phyloP scores from a whole-genome alignment of 2,113 vertebrate genomes.

The Cynocephalus volans region DNA sequence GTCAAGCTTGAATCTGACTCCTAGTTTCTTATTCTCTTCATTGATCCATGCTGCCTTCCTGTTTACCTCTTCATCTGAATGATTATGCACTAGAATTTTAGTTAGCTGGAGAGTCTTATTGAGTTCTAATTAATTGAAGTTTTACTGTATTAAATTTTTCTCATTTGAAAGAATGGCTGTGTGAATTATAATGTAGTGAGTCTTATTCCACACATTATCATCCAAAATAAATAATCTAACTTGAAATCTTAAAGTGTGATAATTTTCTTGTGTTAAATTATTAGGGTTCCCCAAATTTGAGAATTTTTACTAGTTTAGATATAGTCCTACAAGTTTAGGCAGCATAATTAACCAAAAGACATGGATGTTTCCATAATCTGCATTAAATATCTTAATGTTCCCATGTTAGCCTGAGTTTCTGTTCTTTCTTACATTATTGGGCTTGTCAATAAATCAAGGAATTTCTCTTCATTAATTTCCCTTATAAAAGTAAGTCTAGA shows the following conservation, averaged over 20 bases:
- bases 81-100: background rate
- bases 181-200: slow-evolving; percentile 8
- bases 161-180: slow-evolving; percentile 36
- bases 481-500: slow-evolving; percentile 52
- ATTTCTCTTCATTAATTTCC: slow-evolving; percentile 35
- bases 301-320: slow-evolving; percentile 46
- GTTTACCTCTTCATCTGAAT: background rate
- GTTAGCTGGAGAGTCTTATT: slow-evolving; percentile 2
- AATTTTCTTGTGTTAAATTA: slow-evolving; percentile 53
- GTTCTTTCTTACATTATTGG: slow-evolving; percentile 56
- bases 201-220: slow-evolving; percentile 33
- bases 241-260: slow-evolving; percentile 54
- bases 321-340: slow-evolving; percentile 28
- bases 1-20: background rate
- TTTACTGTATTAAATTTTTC: slow-evolving; percentile 34
- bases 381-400: slow-evolving; percentile 55
- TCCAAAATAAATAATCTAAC: slow-evolving; percentile 52
- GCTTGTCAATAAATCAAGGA: slow-evolving; percentile 49
- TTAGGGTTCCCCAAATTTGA: background rate
- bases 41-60: background rate
- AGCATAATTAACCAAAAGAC: slow-evolving; percentile 60
- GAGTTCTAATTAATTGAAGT: background rate
- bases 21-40: background rate
- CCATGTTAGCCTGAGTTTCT: slow-evolving; percentile 45
- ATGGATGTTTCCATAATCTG: background rate